phyloP scores from a whole-genome alignment of 2,888 invertebrate species.

The Listrodromus nycthemerus region DNA sequence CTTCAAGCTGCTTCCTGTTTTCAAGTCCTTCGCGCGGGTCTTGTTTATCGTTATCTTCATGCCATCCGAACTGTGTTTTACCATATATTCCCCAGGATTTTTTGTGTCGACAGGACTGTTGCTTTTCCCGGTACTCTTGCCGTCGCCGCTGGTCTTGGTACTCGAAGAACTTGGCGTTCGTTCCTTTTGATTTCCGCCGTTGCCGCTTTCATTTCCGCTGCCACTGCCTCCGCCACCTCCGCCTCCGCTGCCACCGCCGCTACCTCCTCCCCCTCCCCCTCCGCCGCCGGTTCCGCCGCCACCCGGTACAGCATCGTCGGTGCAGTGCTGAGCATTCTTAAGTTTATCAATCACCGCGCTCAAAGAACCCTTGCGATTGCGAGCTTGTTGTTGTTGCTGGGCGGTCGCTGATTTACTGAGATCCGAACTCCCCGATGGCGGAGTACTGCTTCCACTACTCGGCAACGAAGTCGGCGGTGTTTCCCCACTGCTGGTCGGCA shows the following conservation, averaged over 20 bases:
- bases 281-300: conserved; percentile 84
- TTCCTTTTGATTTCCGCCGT: conserved; percentile 75
- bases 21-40: conserved; percentile 91
- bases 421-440: conserved; percentile 87
- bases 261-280: conserved; percentile 75
- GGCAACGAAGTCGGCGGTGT: conserved; percentile 73
- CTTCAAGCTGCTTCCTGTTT: conserved; percentile 80
- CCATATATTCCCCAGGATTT: conserved; percentile 93
- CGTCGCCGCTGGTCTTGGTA: conserved; percentile 78
- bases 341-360: conserved; percentile 95
- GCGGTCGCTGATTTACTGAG: conserved; percentile 87
- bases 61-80: conserved; percentile 94
- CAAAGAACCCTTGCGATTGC: conserved; percentile 91
- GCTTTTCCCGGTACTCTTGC: conserved; percentile 77
- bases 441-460: conserved; percentile 82
- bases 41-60: conserved; percentile 97
- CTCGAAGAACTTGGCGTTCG: conserved; percentile 78
- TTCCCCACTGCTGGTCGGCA: conserved; percentile 82
- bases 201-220: conserved; percentile 80
- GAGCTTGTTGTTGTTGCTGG: conserved; percentile 85
- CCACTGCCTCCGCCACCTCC: conserved; percentile 86
- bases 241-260: conserved; percentile 84
- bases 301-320: conserved; percentile 85
- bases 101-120: conserved; percentile 86
- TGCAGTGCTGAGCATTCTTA: conserved; percentile 90